A percentile compares a stretch with the other conserved stretches of the same genome.
phyloP scores from a whole-genome alignment of 2,113 vertebrate genomes.

The Gymnarchus niloticus region DNA sequence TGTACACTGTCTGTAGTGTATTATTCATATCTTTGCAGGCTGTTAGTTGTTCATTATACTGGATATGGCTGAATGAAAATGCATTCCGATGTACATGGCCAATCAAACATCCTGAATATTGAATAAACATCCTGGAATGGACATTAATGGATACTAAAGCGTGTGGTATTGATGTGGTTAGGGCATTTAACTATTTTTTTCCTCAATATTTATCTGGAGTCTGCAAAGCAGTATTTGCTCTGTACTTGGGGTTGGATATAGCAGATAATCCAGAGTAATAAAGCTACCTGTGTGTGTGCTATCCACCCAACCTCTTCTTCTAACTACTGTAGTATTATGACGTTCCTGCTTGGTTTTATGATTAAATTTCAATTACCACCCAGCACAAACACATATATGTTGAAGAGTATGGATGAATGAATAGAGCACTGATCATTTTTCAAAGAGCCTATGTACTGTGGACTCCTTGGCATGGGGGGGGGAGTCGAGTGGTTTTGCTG shows the following conservation, averaged over 20 bases:
- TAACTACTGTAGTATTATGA: background rate
- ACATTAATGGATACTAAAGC: background rate
- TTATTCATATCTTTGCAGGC: too few species aligned
- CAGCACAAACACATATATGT: background rate
- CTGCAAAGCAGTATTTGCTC: background rate
- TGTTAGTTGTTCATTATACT: too few species aligned
- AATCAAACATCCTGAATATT: too few species aligned
- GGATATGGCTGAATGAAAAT: too few species aligned
- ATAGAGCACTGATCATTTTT: background rate
- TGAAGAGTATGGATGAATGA: background rate
- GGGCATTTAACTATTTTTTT: background rate
- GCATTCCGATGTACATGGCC: too few species aligned
- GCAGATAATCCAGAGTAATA: background rate
- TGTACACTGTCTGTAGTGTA: too few species aligned
- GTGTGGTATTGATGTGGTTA: background rate
- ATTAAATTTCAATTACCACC: background rate
- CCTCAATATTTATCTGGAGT: background rate
- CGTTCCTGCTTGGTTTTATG: background rate
- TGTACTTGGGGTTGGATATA: background rate
- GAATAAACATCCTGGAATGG: background rate
- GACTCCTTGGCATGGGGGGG: background rate
- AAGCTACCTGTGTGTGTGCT: background rate
- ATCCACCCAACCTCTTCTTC: background rate
- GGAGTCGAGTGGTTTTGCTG: background rate
- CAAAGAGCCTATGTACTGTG: background rate